Evolutionary conservation across 2,113 vertebrate genomes (phyloP).

Genomic region (Tupaia tana): DNA sequence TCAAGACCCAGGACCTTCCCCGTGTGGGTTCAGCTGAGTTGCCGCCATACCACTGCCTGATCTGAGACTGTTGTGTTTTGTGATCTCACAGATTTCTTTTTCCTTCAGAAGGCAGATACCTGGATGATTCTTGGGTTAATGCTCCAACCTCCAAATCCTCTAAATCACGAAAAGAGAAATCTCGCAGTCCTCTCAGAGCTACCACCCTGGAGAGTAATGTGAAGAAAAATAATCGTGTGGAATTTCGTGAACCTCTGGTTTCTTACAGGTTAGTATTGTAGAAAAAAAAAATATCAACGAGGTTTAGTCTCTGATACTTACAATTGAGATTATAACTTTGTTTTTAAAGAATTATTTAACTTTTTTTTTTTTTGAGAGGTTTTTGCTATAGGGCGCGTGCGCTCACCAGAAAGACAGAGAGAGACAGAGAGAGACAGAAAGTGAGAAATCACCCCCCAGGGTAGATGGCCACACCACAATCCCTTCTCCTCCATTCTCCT

Average conservation of each 20-base stretch:
- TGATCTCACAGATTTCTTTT: constrained; percentile 51
- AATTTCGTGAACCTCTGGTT: constrained; percentile 92
- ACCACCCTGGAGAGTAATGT: constrained; percentile 95
- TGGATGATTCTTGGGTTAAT: constrained; percentile 81
- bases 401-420: no score
- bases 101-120: constrained; percentile 84
- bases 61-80: not conserved
- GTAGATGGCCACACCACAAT: no score
- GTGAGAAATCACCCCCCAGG: no score
- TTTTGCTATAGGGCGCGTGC: no score
- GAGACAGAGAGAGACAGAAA: no score
- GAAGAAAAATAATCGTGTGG: constrained; percentile 89
- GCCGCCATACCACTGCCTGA: no score
- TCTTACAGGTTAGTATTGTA: constrained; percentile 91
- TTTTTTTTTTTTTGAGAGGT: no score
- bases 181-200: constrained; percentile 93
- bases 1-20: no score
- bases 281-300: not conserved
- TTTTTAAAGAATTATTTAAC: not conserved
- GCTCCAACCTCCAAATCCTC: constrained; percentile 84
- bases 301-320: not conserved
- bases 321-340: not conserved
- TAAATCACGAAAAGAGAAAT: constrained; percentile 90
- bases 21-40: no score
- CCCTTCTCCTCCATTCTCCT: no score